A percentile compares a stretch with the other conserved stretches of the same genome.
Evolutionary conservation across 2,113 vertebrate genomes (phyloP).

Genomic region (Perca schrenkii): DNA sequence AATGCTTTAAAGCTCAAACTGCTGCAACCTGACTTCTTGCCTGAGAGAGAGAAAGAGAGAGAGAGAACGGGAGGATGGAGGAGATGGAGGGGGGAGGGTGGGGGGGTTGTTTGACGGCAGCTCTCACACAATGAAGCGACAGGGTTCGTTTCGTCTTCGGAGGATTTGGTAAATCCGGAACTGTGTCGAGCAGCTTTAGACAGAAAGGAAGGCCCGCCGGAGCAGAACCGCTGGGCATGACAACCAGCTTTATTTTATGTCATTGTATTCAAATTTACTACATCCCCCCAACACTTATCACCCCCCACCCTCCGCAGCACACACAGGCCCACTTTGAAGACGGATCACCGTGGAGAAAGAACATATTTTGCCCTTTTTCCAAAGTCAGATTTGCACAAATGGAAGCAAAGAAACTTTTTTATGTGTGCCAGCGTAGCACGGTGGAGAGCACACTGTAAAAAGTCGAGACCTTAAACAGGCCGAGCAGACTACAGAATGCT

Average conservation of each 20-base stretch:
- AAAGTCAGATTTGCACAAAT: conserved; percentile 72
- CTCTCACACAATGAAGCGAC: conserved; percentile 75
- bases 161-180: conserved; percentile 82
- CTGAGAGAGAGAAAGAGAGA: conserved; percentile 3
- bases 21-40: conserved; percentile 57
- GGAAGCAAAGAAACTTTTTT: conserved; percentile 66
- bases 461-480: conserved; percentile 24
- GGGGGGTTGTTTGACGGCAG: conserved; percentile 41
- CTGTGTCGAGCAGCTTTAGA: conserved; percentile 81
- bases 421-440: conserved; percentile 41
- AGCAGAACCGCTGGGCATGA: conserved; percentile 76
- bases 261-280: conserved; percentile 80
- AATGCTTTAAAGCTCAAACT: conserved; percentile 67
- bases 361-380: conserved; percentile 62
- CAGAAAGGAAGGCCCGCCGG: conserved; percentile 71
- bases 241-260: conserved; percentile 79
- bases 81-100: not conserved
- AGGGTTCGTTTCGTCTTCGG: conserved; percentile 74
- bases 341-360: conserved; percentile 67
- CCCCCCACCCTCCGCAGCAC: conserved; percentile 30
- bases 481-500: not conserved
- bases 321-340: conserved; percentile 70
- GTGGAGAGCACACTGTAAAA: conserved; percentile 54
- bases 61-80: conserved; percentile 13
- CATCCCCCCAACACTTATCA: conserved; percentile 72